Evolutionary conservation across 35 echinoderm and acorn worm genomes (phyloP).

Genomic region (Strongylocentrotus purpuratus): DNA sequence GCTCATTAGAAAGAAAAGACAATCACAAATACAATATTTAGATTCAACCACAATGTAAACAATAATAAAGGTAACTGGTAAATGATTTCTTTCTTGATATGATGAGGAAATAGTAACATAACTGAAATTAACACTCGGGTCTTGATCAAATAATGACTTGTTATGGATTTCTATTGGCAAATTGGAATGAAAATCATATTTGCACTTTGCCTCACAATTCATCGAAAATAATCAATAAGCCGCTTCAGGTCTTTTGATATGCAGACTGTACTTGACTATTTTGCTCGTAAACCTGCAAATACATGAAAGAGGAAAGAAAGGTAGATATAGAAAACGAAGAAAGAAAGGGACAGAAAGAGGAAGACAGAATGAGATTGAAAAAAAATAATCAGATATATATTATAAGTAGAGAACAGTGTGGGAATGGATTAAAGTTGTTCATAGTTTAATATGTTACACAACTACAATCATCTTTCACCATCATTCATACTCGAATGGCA

Average conservation of each 20-base stretch:
- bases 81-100: too few relatives aligned
- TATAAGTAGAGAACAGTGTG: too few relatives aligned
- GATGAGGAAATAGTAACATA: too few relatives aligned
- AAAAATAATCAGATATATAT: too few relatives aligned
- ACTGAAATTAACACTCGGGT: too few relatives aligned
- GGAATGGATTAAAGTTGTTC: too few relatives aligned
- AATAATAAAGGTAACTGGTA: not conserved
- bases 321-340: not conserved
- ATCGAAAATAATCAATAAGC: slow-evolving; percentile 26
- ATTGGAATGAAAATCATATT: not conserved
- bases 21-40: not conserved
- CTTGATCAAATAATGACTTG: too few relatives aligned
- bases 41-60: not conserved
- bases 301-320: not conserved
- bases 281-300: slow-evolving; percentile 59
- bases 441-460: too few relatives aligned
- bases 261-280: slow-evolving; percentile 63
- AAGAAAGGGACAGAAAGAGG: not conserved
- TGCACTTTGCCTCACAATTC: not conserved
- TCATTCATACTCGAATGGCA: too few relatives aligned
- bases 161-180: not conserved
- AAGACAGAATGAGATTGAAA: too few relatives aligned
- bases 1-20: too few relatives aligned
- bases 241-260: slow-evolving; percentile 62
- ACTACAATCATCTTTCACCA: too few relatives aligned